Percentiles rank a stretch among this genome's conserved stretches.
Evolutionary conservation across 2,888 invertebrate genomes (phyloP).

Genomic region (Apocheima hispidaria): DNA sequence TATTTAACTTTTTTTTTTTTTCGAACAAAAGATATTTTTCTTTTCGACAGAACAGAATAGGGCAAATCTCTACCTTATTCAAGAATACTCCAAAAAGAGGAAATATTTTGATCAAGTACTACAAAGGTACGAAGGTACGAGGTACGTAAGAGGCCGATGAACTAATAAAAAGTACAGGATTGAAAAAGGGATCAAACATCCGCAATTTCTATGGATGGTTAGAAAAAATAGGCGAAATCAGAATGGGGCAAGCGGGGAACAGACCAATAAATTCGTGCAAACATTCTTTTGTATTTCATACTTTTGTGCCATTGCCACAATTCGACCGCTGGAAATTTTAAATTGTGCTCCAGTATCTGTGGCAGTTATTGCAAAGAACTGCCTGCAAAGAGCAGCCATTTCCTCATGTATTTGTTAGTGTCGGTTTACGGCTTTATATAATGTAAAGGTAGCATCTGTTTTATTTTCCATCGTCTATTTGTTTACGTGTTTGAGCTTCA

Average conservation of each 20-base stretch:
- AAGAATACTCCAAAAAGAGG: too few species aligned
- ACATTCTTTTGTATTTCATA: background rate
- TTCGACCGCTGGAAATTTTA: constrained; percentile 6
- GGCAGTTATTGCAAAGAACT: background rate
- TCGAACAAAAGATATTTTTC: too few species aligned
- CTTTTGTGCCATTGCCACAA: constrained; percentile 6
- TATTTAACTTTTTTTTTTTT: too few species aligned
- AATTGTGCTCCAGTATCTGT: constrained; percentile 17
- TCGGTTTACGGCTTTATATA: background rate
- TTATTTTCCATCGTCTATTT: background rate
- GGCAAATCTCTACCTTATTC: too few species aligned
- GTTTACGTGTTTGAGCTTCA: background rate
- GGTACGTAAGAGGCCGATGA: too few species aligned
- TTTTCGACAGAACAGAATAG: too few species aligned
- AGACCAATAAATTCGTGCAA: background rate
- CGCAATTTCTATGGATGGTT: background rate
- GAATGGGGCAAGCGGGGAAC: too few species aligned
- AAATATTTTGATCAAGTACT: too few species aligned
- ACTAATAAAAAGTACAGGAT: too few species aligned
- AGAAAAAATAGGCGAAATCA: background rate
- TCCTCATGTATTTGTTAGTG: background rate
- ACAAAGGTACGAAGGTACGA: too few species aligned
- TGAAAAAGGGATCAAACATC: too few species aligned
- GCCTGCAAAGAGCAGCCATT: background rate
- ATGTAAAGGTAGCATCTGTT: background rate